Evolutionary conservation across 2,113 vertebrate genomes (phyloP).

Genomic region (Empidonax traillii): DNA sequence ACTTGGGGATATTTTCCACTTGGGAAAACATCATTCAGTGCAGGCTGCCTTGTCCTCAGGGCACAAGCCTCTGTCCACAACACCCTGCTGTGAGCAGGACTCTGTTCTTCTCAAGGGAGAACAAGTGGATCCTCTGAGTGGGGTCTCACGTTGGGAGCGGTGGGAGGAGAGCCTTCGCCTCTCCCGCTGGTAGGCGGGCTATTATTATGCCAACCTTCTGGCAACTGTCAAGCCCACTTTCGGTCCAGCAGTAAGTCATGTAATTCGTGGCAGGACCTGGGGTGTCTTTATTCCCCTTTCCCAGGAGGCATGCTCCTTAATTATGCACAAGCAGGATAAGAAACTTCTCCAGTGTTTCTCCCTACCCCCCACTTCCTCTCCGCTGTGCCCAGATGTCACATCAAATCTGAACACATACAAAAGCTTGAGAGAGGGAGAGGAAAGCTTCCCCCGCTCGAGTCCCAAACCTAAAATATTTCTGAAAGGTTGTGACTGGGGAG

Average conservation of each 20-base stretch:
- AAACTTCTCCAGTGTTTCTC: constrained; percentile 35
- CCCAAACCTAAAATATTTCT: constrained; percentile 49
- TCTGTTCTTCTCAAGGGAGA: not conserved
- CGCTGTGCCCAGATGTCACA: constrained; percentile 46
- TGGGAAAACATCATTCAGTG: not conserved
- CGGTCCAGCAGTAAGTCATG: constrained; percentile 72
- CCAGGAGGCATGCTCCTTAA: constrained; percentile 65
- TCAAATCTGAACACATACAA: constrained; percentile 60
- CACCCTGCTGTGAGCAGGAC: not conserved
- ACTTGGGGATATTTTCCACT: constrained; percentile 22
- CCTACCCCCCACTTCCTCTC: constrained; percentile 50
- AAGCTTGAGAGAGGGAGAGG: constrained; percentile 46
- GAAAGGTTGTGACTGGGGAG: constrained; percentile 20
- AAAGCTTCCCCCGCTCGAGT: constrained; percentile 48
- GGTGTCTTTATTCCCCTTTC: constrained; percentile 68
- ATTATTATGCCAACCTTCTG: constrained; percentile 57
- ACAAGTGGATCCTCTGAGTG: not conserved
- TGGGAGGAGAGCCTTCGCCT: constrained; percentile 4
- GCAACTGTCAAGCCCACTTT: constrained; percentile 76
- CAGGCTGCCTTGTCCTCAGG: constrained; percentile 1
- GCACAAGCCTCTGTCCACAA: not conserved
- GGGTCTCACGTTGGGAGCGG: not conserved
- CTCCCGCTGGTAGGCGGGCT: constrained; percentile 53
- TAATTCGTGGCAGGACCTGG: constrained; percentile 64
- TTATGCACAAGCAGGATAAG: constrained; percentile 50